Conservation (phyloP, 2,888 invertebrate genomes). For the Melanophora roralis region DNA sequence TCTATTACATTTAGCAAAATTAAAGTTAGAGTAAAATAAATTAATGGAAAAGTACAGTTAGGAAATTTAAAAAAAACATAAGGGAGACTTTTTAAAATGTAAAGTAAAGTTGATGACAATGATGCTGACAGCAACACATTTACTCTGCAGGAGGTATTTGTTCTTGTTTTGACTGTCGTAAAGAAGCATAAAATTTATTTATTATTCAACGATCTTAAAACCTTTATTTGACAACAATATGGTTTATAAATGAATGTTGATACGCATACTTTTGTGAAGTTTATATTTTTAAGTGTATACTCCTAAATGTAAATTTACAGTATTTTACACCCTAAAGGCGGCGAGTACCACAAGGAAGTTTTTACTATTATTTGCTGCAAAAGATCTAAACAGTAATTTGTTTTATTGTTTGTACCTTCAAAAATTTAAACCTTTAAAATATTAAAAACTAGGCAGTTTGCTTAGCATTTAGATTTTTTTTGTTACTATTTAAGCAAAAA, state of each 20-base stretch:
- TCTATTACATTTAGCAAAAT: constrained; percentile 10
- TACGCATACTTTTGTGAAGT: background rate
- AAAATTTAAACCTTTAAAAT: no score
- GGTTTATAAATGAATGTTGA: background rate
- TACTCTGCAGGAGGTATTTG: background rate
- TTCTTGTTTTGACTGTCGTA: background rate
- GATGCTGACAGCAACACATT: constrained; percentile 6
- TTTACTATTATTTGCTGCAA: no score
- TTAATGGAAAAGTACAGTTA: constrained; percentile 22
- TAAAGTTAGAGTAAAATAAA: constrained; percentile 8
- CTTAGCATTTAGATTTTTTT: no score
- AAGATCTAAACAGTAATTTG: no score
- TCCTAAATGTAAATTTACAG: background rate
- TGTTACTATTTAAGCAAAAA: no score
- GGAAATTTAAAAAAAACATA: background rate
- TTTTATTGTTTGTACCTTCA: no score
- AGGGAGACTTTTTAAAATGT: constrained; percentile 1
- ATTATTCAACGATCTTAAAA: constrained; percentile 12
- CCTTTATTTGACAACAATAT: constrained; percentile 15
- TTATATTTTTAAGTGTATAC: background rate
- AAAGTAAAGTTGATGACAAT: background rate
- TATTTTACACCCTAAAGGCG: no score
- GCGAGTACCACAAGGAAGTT: no score
- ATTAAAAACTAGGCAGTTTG: no score
- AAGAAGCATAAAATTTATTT: constrained; percentile 3